A percentile compares a stretch with the other conserved stretches of the same genome.
These are phyloP conservation scores for Phycodurus eques DNA, from an alignment of 2,113 vertebrate species.

Conservation along the genomic window DNA sequence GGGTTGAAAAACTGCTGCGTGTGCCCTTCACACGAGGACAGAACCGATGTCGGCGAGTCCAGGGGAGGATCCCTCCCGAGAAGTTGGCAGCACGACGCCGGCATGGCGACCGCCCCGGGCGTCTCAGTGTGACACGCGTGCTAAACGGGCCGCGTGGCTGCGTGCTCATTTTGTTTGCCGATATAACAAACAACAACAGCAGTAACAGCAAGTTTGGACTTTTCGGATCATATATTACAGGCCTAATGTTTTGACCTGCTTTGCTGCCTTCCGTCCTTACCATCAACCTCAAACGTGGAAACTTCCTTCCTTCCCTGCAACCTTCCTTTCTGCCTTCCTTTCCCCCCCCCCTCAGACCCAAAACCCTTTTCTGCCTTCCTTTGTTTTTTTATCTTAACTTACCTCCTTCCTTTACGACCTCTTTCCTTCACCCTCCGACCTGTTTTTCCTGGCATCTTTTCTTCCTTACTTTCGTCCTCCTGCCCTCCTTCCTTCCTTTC, in stretches of 20 bases:
- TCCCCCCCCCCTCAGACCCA: too few species aligned
- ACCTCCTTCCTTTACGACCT: too few species aligned
- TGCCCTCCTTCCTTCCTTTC: too few species aligned
- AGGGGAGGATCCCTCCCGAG: constrained; percentile 2
- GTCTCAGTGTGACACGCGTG: neutral
- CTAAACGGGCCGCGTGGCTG: constrained; percentile 21
- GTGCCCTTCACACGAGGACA: constrained; percentile 59
- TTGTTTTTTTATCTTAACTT: too few species aligned
- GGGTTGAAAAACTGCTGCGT: constrained; percentile 8
- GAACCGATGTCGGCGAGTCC: constrained; percentile 29
- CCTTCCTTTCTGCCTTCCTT: too few species aligned
- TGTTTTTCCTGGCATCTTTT: too few species aligned
- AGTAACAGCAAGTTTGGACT: neutral
- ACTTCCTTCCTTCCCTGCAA: too few species aligned
- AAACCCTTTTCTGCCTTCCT: too few species aligned
- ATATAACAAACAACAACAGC: neutral
- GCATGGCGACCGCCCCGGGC: neutral
- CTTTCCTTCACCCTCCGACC: too few species aligned
- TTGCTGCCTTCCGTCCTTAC: neutral
- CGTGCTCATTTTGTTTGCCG: neutral
- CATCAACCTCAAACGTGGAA: too few species aligned
- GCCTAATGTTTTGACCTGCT: neutral
- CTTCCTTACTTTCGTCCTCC: too few species aligned
- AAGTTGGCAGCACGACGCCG: neutral
- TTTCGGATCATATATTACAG: neutral